These are phyloP conservation scores for Rhynchonycteris naso DNA, from an alignment of 2,797 vertebrate species.

Conservation along the genomic window DNA sequence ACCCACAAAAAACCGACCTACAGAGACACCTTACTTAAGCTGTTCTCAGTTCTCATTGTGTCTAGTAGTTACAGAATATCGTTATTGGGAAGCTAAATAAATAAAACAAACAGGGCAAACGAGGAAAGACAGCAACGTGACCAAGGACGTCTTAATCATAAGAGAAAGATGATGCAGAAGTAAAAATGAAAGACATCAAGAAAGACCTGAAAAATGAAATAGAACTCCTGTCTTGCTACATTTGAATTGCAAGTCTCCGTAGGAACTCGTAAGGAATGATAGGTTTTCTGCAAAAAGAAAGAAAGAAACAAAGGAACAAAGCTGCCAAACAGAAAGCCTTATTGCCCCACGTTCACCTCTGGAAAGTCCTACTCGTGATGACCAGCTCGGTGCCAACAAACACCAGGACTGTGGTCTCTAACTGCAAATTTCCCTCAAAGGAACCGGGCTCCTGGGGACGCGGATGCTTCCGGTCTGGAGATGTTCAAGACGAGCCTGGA, in stretches of 20 bases:
- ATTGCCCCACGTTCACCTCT: accelerated
- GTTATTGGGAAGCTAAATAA: not conserved
- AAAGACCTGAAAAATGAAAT: not conserved
- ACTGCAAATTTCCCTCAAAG: not conserved
- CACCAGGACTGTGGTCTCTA: not conserved
- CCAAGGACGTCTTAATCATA: not conserved
- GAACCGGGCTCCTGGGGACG: not conserved
- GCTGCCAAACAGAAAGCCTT: not conserved
- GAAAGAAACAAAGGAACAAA: not conserved
- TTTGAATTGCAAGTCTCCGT: not conserved
- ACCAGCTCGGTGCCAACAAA: too few relatives aligned
- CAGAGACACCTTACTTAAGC: too few relatives aligned
- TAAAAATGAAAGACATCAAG: not conserved
- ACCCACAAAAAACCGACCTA: not conserved
- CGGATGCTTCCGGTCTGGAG: not conserved
- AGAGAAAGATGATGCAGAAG: not conserved
- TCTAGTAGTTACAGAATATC: not conserved
- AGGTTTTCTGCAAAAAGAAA: not conserved
- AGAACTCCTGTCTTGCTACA: not conserved
- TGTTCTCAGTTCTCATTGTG: not conserved
- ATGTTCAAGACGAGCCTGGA: too few relatives aligned
- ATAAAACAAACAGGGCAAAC: not conserved
- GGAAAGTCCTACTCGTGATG: too few relatives aligned
- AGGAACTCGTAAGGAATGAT: not conserved
- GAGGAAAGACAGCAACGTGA: too few relatives aligned